These are phyloP conservation scores for Caenorhabditis remanei DNA, from an alignment of 1,140 invertebrate genomes.

Conservation along the genomic window DNA sequence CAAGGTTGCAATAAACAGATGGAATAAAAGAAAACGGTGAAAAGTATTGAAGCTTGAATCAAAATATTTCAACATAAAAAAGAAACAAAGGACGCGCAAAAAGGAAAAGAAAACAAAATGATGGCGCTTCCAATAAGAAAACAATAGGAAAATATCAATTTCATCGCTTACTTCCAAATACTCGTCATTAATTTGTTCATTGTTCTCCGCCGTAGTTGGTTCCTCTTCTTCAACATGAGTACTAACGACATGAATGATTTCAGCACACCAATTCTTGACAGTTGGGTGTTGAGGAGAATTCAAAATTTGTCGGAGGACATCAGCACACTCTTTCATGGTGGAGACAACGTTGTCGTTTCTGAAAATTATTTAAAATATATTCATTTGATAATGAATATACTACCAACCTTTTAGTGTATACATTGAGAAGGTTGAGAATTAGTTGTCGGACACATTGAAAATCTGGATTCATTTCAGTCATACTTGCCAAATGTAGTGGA, in stretches of 20 bases:
- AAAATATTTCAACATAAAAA: constrained; percentile 21
- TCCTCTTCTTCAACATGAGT: constrained; percentile 72
- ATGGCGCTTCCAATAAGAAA: not conserved
- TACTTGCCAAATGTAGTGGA: constrained; percentile 73
- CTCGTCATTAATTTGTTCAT: constrained; percentile 76
- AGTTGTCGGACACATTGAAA: constrained; percentile 78
- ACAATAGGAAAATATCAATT: not conserved
- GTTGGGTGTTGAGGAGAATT: constrained; percentile 77
- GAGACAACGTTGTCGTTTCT: constrained; percentile 72
- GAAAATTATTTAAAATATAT: not conserved
- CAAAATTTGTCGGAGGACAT: constrained; percentile 75
- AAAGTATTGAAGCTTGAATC: not conserved
- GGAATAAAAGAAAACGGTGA: not conserved
- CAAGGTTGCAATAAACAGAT: not conserved
- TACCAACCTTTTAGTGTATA: constrained; percentile 70
- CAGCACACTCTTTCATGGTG: constrained; percentile 75
- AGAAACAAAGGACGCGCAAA: not conserved
- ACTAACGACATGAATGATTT: constrained; percentile 75
- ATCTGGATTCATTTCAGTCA: constrained; percentile 77
- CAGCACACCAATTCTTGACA: constrained; percentile 76
- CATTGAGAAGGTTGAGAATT: constrained; percentile 73
- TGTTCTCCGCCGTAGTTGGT: constrained; percentile 72
- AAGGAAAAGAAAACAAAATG: constrained; percentile 1
- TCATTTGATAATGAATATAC: not conserved
- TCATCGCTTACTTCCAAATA: constrained; percentile 74